Conservation (phyloP, 2,888 invertebrate genomes). For the Aleiodes leptofemur region DNA sequence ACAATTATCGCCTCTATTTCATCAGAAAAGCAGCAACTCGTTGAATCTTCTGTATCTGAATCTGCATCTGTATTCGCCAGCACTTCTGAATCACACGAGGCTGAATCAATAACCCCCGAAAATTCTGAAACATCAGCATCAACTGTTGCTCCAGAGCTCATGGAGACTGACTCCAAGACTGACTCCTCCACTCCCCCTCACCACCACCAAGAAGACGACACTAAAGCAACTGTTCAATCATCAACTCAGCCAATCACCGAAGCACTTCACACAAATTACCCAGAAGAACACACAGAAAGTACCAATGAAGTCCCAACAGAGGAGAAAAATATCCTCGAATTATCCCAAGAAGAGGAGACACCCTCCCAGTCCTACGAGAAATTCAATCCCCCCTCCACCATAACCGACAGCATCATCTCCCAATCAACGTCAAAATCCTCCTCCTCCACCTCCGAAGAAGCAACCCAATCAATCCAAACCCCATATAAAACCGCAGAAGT, state of each 20-base stretch:
- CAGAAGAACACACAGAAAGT: constrained; percentile 62
- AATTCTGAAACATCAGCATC: constrained; percentile 44
- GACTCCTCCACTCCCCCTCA: too few species aligned
- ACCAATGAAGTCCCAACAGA: too few species aligned
- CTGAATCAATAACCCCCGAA: constrained; percentile 34
- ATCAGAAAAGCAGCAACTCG: constrained; percentile 40
- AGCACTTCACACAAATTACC: constrained; percentile 54
- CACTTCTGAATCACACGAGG: constrained; percentile 36
- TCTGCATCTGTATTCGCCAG: background rate
- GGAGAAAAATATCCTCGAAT: too few species aligned
- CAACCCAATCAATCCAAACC: constrained; percentile 64
- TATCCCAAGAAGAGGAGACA: constrained; percentile 27
- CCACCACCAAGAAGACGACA: constrained; percentile 42
- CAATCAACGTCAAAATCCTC: constrained; percentile 69
- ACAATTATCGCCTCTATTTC: constrained; percentile 24
- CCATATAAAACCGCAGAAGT: constrained; percentile 64
- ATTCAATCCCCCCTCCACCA: constrained; percentile 60
- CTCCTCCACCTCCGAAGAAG: constrained; percentile 66
- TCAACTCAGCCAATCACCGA: constrained; percentile 56
- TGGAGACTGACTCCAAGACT: constrained; percentile 56
- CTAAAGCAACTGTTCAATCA: constrained; percentile 57
- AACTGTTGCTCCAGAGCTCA: constrained; percentile 42
- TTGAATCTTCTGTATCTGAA: constrained; percentile 16
- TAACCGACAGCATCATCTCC: constrained; percentile 64
- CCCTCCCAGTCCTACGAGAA: constrained; percentile 71